A percentile compares a stretch with the other conserved stretches of the same genome.
These are phyloP conservation scores for Cataglyphis hispanica DNA, from an alignment of 1,140 invertebrate genomes.

Conservation along the genomic window DNA sequence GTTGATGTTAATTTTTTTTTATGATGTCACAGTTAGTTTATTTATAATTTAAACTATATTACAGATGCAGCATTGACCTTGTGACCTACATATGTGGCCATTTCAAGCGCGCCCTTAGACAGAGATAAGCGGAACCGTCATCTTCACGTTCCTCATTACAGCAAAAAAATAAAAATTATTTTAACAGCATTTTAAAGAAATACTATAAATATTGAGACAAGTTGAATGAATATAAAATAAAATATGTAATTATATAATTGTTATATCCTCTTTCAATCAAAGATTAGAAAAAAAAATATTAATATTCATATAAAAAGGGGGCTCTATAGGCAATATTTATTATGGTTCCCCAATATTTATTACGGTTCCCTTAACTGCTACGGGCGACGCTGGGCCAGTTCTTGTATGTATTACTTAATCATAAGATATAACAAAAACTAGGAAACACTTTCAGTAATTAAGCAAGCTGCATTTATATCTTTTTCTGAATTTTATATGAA, in stretches of 20 bases:
- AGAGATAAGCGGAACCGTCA: slow-evolving; percentile 17
- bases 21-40: slow-evolving; percentile 20
- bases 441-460: slow-evolving; percentile 52
- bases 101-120: slow-evolving; percentile 39
- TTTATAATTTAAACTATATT: slow-evolving; percentile 48
- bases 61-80: slow-evolving; percentile 41
- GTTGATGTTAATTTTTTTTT: slow-evolving; percentile 43
- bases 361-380: slow-evolving; percentile 17
- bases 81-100: slow-evolving; percentile 29
- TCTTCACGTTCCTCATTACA: not conserved
- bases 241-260: not conserved
- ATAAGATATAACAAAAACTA: slow-evolving; percentile 47
- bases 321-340: not conserved
- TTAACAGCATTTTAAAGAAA: slow-evolving; percentile 1
- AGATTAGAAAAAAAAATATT: not conserved
- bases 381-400: slow-evolving; percentile 41
- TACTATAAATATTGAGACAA: not conserved
- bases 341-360: slow-evolving; percentile 1
- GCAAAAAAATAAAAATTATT: slow-evolving; percentile 18
- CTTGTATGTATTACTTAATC: slow-evolving; percentile 43
- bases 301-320: slow-evolving; percentile 2
- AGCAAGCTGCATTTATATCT: slow-evolving; percentile 59
- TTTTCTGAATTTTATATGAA: slow-evolving; percentile 35
- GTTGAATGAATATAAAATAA: not conserved
- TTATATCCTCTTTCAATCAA: not conserved